Percentiles rank a stretch among this genome's conserved stretches.
phyloP scores from a whole-genome alignment of 2,113 vertebrate species.

The Oncorhynchus mykiss region DNA sequence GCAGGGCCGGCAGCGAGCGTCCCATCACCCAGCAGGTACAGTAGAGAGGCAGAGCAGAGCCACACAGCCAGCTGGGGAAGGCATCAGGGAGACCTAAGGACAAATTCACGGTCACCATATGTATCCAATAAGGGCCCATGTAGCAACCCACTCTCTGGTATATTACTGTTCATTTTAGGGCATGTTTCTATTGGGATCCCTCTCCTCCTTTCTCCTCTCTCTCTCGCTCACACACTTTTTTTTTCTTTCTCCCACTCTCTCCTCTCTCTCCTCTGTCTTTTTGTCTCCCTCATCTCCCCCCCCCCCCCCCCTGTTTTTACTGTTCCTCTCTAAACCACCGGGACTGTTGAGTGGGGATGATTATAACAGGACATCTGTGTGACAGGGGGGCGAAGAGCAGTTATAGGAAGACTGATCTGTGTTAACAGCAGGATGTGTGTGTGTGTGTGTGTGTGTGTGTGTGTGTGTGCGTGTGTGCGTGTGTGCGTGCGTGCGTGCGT shows the following conservation, averaged over 20 bases:
- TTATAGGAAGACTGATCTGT: too few relatives aligned
- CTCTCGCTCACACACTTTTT: slow-evolving; percentile 1
- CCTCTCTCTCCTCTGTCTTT: background rate
- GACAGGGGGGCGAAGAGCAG: background rate
- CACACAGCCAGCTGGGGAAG: slow-evolving; percentile 39
- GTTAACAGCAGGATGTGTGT: too few relatives aligned
- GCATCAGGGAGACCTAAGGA: slow-evolving; percentile 25
- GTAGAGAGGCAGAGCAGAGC: background rate
- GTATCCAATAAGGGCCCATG: slow-evolving; percentile 35
- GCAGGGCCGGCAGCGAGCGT: too few relatives aligned
- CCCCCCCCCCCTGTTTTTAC: background rate
- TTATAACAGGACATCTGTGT: slow-evolving; percentile 11
- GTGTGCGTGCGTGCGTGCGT: too few relatives aligned
- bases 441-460: too few relatives aligned
- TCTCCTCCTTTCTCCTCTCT: background rate
- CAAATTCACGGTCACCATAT: slow-evolving; percentile 23
- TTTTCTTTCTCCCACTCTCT: background rate
- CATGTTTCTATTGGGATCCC: background rate
- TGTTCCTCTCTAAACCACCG: background rate
- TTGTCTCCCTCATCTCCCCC: background rate
- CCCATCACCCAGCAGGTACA: slow-evolving; percentile 42
- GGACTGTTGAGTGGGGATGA: background rate
- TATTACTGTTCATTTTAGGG: slow-evolving; percentile 30
- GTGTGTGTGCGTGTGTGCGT: too few relatives aligned
- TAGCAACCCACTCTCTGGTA: slow-evolving; percentile 29